These are phyloP conservation scores for Hippocampus barbouri DNA, from an alignment of 2,113 vertebrate genomes.

Conservation along the genomic window DNA sequence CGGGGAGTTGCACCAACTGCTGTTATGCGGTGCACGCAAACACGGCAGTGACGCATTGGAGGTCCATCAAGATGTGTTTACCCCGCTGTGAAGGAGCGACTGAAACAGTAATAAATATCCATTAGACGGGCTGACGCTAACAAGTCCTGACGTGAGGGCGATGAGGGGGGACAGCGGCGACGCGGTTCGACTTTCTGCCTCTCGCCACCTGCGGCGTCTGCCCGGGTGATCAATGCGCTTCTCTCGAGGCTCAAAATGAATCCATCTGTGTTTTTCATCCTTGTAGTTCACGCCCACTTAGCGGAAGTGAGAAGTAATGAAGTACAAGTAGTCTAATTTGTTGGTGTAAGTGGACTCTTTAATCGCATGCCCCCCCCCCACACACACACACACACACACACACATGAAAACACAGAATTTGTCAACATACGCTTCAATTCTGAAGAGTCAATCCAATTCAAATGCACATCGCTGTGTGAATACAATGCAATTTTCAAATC, in stretches of 20 bases:
- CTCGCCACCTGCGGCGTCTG: conserved; percentile 1
- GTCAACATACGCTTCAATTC: too few species aligned
- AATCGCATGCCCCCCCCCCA: too few species aligned
- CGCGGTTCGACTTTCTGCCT: background rate
- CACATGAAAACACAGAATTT: too few species aligned
- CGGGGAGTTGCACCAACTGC: background rate
- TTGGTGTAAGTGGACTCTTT: too few species aligned
- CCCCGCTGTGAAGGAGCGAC: background rate
- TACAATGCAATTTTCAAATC: too few species aligned
- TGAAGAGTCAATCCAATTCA: too few species aligned
- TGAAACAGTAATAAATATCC: background rate
- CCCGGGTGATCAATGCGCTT: background rate
- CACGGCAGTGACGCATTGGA: background rate
- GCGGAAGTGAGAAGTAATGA: background rate
- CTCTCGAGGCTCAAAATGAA: background rate
- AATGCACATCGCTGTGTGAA: too few species aligned
- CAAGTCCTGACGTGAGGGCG: background rate
- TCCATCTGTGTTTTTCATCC: background rate
- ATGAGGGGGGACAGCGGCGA: background rate
- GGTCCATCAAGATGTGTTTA: background rate
- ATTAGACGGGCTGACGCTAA: background rate
- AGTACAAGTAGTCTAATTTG: background rate
- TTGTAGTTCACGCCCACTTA: background rate
- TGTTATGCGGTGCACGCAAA: background rate
- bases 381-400: too few species aligned